phyloP scores from a whole-genome alignment of 2,888 invertebrate species.

The Phengaris arion region DNA sequence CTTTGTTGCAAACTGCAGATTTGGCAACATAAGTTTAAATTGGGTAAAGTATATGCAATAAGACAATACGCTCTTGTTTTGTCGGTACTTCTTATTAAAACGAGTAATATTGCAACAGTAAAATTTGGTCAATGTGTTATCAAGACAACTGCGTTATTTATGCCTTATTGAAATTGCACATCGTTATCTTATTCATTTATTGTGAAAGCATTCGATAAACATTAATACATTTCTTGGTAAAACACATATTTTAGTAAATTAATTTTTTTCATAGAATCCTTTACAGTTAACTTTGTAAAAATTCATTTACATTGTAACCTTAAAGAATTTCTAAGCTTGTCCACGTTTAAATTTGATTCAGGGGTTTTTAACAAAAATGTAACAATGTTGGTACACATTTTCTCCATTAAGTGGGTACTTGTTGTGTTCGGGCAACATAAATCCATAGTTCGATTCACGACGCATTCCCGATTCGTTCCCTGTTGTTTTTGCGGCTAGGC shows the following conservation, averaged over 20 bases:
- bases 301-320: not conserved
- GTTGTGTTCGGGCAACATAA: constrained; percentile 54
- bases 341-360: not conserved
- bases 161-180: not conserved
- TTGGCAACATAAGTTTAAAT: not conserved
- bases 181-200: constrained; percentile 1
- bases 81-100: not conserved
- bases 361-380: not conserved
- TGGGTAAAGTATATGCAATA: not conserved
- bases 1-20: not conserved
- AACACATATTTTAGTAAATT: not conserved
- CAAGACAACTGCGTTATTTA: not conserved
- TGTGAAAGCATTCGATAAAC: constrained; percentile 15
- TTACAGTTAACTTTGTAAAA: not conserved
- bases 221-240: not conserved
- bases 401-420: constrained; percentile 37
- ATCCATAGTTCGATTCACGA: constrained; percentile 57
- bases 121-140: constrained; percentile 30
- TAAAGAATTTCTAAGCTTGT: not conserved
- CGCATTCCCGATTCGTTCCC: constrained; percentile 79
- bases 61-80: not conserved
- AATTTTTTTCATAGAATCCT: not conserved
- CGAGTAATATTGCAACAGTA: not conserved
- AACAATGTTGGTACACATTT: constrained; percentile 29
- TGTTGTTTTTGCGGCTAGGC: constrained; percentile 75